Evolutionary conservation across 2,797 vertebrate species (phyloP), one percentile per base, ranked within the genome.

Genomic region (Lemur catta): DNA sequence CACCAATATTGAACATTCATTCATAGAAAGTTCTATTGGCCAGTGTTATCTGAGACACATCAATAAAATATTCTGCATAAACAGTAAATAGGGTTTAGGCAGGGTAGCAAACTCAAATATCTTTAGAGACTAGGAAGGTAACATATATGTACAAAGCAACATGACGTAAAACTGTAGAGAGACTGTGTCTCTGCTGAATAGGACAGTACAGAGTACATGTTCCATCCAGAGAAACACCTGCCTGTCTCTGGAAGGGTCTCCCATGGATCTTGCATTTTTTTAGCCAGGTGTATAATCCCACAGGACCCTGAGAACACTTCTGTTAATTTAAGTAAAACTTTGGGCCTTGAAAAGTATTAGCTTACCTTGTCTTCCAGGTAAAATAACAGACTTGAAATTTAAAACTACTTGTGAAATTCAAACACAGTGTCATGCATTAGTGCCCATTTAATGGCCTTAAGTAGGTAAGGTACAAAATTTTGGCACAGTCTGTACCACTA

Each of bases 321-420:
- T 30, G 33, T 26, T 96, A 61, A 74, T 91, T 81, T 84, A 30
- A 69, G 59, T 15, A 35, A 92, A 92, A 92, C 46, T 33, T 71
- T 26, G 12, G 30, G 30, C 50, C 33, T 91, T 76, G 22, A 67
- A 79, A 89, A 7, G 6, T 30, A 71, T 89, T 75, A 89, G 28
- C 18, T 86, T 89, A 65, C n/a, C 13, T 90, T 78, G 33, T 85
- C 57, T 87, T 96, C 35, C 20, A 74, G 93, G 20, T 67, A 82
- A 92, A 95, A 92, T 22, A 92, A 50, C 12, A 86, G 67, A 61
- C 71, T 79, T 85, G 65, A 86, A 94, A 82, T 76, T 71, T 10
- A 63, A 84, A 30, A 4, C 20, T 87, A 63, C 41, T 33, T 84
- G 14, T 84, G 61, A 87, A 91, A 74, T 50, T 11, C 72, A 74